Evolutionary conservation across 2,888 invertebrate species (phyloP).

Genomic region (Aporophyla lueneburgensis): DNA sequence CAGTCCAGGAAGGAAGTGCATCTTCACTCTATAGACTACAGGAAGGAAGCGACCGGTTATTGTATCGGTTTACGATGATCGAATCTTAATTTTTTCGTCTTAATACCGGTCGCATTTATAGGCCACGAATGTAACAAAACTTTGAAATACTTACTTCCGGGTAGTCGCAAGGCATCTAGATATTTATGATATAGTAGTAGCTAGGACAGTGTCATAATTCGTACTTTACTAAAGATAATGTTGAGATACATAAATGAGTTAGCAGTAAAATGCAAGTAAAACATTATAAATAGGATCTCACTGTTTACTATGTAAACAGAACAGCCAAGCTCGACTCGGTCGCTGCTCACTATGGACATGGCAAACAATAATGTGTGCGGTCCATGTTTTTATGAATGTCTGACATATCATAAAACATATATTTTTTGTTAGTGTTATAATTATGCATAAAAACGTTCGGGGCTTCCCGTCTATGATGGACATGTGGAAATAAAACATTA

Average conservation of each 20-base stretch:
- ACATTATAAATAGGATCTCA: slow-evolving; percentile 6
- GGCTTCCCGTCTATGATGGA: background rate
- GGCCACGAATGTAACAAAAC: background rate
- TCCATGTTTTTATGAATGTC: slow-evolving; percentile 19
- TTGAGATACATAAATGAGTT: background rate
- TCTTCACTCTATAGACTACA: background rate
- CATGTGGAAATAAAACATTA: background rate
- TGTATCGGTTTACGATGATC: slow-evolving; percentile 2
- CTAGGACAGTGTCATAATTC: background rate
- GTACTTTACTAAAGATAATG: background rate
- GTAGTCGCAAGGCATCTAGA: too few relatives aligned
- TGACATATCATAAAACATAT: background rate
- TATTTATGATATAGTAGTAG: too few relatives aligned
- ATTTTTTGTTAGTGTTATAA: background rate
- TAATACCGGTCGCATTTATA: background rate
- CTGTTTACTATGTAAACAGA: background rate
- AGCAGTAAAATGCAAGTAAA: background rate
- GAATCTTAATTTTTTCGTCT: slow-evolving; percentile 33
- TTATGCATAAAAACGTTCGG: background rate
- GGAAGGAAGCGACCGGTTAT: slow-evolving; percentile 16
- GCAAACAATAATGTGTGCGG: slow-evolving; percentile 3
- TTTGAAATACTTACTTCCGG: slow-evolving; percentile 5
- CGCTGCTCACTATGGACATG: background rate
- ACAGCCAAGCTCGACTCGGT: background rate
- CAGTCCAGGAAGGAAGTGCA: slow-evolving; percentile 37